phyloP scores from a whole-genome alignment of 2,888 invertebrate genomes.

The Tanytarsus gracilentus region DNA sequence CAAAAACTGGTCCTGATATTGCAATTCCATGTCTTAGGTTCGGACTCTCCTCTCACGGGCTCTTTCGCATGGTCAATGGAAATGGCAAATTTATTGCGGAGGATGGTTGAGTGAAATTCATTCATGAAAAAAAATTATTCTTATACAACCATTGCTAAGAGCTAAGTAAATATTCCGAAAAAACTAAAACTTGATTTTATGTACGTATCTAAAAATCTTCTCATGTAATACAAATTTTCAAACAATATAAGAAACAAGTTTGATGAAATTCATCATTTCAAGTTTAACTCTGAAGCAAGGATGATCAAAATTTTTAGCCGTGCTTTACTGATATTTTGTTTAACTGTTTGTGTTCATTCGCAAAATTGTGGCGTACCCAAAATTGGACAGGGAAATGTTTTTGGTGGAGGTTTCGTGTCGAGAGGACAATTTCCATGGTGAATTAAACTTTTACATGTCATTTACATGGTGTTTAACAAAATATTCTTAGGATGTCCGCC shows the following conservation, averaged over 20 bases:
- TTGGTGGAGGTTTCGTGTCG: background rate
- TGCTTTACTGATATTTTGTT: no score
- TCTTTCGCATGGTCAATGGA: constrained; percentile 17
- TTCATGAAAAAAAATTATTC: constrained; percentile 20
- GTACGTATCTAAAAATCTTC: no score
- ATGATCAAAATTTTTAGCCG: no score
- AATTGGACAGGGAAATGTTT: background rate
- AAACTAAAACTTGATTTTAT: no score
- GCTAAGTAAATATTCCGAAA: no score
- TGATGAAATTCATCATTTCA: no score
- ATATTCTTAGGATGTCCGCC: background rate
- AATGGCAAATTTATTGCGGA: constrained; percentile 11
- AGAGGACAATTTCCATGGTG: background rate
- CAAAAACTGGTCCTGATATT: background rate
- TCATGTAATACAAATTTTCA: no score
- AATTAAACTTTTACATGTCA: background rate
- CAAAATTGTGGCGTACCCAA: background rate
- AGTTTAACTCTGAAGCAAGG: no score
- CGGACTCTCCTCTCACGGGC: background rate
- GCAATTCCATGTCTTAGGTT: background rate
- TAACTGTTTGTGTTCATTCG: no score
- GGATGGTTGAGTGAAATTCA: constrained; percentile 10
- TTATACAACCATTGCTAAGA: no score
- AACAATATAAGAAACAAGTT: no score
- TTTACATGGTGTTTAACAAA: background rate